Evolutionary conservation across 2,113 vertebrate genomes (phyloP), one percentile per base, ranked within the genome.

Genomic region (Scalopus aquaticus): DNA sequence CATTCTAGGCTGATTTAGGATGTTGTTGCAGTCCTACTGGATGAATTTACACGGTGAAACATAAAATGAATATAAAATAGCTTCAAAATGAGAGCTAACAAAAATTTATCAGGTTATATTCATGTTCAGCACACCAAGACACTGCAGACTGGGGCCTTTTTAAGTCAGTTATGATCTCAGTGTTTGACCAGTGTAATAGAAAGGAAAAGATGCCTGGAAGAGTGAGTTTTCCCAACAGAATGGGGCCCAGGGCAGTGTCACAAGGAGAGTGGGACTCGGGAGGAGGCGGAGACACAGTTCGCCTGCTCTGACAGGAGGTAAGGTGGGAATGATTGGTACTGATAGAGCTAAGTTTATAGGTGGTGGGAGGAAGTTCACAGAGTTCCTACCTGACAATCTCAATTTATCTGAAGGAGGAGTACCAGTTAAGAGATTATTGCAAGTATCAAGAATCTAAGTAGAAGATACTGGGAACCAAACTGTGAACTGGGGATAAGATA

Each of bases 361-460:
- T 10, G 76, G 95, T 96, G 92, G 97, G 97, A 95, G 96, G 92
- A 93, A 93, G 97, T 95, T 96, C 97, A 96, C 90, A 49, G 87
- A 95, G 96, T 94, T 97, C 92, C 65, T 62, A 49, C 39, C 44
- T 97, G 95, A 94, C 97, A 96, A 83, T 26, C 46, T 77, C 58
- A 49, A 90, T 83, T 80, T 76, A 44, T 94, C 89, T 94, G 95
- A 94, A 91, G 93, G 96, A 97, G 90, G 87, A 93, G 35, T 91
- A 93, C 92, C 83, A 87, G 58, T 82, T 94, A 93, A 94, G 51
- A 88, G 73, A 90, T 26, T 69, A 70, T 70, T 78, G 74, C 54
- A 65, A 94, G 39, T 39, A 85, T 79, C 28, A n/a, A 73, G 87
- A 91, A 80, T 67, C 49, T 6, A 37, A 70, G 74, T 19, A 58